phyloP scores from a whole-genome alignment of 2,113 vertebrate species.

The Oenanthe melanoleuca region DNA sequence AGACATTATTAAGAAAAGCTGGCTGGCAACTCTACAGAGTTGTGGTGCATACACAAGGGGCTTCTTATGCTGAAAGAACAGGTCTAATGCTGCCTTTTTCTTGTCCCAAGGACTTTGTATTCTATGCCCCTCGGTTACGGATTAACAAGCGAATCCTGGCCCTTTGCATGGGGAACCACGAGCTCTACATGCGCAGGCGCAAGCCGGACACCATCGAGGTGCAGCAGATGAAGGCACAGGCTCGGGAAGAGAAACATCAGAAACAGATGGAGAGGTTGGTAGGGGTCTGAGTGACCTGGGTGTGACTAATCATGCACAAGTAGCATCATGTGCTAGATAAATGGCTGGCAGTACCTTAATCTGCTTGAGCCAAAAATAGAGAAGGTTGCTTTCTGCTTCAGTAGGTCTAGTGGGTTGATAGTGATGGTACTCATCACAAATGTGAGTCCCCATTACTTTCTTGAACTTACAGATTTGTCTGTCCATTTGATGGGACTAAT shows the following conservation, averaged over 20 bases:
- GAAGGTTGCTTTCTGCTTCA: neutral
- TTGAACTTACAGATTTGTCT: neutral
- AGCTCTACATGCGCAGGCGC: constrained; percentile 95
- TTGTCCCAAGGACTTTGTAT: constrained; percentile 90
- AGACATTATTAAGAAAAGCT: neutral
- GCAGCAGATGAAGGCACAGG: constrained; percentile 99
- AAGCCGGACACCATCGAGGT: constrained; percentile 98
- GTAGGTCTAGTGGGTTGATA: neutral
- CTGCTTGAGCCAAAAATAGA: neutral
- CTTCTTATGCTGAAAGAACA: neutral
- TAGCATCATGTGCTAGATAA: neutral
- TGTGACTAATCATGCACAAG: neutral
- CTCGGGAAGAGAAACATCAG: constrained; percentile 94
- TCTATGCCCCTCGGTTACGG: constrained; percentile 93
- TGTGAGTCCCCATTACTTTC: neutral
- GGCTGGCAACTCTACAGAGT: neutral
- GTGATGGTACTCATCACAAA: neutral
- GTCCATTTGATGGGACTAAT: neutral
- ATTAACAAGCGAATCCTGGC: constrained; percentile 97
- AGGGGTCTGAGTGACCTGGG: neutral
- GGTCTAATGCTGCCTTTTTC: neutral
- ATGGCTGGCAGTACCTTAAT: neutral
- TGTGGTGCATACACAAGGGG: neutral
- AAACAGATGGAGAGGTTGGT: constrained; percentile 94
- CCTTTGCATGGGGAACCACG: constrained; percentile 97